Base-by-base conservation (phyloP, 2,888 invertebrate genomes). In the Ypsolopha sequella region DNA sequence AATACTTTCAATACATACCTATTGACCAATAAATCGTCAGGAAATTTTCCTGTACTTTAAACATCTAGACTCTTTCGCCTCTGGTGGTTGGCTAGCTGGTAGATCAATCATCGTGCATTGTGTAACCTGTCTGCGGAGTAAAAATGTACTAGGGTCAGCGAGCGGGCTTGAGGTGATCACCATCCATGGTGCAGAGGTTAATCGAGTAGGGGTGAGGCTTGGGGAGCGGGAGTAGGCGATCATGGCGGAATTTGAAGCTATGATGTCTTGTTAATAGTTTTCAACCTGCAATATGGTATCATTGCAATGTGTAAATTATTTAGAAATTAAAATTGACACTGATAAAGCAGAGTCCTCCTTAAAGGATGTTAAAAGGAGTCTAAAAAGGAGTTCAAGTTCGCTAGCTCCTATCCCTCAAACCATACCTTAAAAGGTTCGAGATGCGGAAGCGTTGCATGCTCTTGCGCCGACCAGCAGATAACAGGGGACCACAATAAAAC, bases 181-280 rank as follows among this genome's bases (percentile, higher is more conserved):
- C 53, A 44, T 36, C 38, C 36, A 54, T 41, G 63, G 75, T 68
- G 72, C 73, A 76, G 65, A 76, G 79, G 79, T 79, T 81, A 80
- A 79, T 79, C 73, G 74, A 77, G 67, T 72, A 69, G 59, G 64
- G 66, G 46, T 43, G 35, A 8, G 45, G 41, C 34, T 4, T 36
- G 9, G 46, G 34, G 46, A 11, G 10, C 24, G 33, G 46, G 34
- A 46, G 8, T 39, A n/a, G 39, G 11, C 39, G 11, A 39, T n/a
- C 10, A 39, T 39, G 11, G 10, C 6, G 39, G 10, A 39, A 39
- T 39, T 39, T n/a, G 9, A 3, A n/a, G 39, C 9, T n/a, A 39
- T 39, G 39, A 39, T 2, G 2, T 24, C 24, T 24, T 24, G 24
- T 2, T 24, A 24, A 24, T 24, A 24, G 24, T 24, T 24, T 24